Evolutionary conservation across 2,888 invertebrate genomes (phyloP), one percentile per base, ranked within the genome.

Genomic region (Caenorhabditis sp.): DNA sequence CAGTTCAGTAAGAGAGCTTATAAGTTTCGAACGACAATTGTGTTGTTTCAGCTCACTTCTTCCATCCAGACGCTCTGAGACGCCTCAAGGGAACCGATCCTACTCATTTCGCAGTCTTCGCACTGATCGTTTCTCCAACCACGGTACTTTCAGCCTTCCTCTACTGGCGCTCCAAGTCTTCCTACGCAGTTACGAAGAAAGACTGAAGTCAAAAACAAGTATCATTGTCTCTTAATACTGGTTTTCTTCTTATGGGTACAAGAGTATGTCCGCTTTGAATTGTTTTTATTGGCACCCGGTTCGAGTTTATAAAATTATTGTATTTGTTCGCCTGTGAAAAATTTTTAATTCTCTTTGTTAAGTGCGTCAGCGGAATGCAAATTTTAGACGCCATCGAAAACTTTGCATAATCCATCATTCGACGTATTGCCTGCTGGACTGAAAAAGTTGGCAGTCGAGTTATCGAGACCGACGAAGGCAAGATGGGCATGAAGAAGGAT

Each of bases 401-500:
- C 31, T 76, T 76, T 49, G 61, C 76, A 76, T 76, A 76, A 76
- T 76, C 76, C 54, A 14, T 16, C 26, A 38, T 16, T 51, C n/a
- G 35, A 26, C 49, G 47, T 47, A n/a, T 38, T 26, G 44, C 41
- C 64, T 19, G 14, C 16, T 12, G 12, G 31, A 44, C 49, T 66
- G 10, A 31, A 41, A 54, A 51, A 69, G 76, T 76, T 61, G 73
- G 56, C 66, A 66, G 35, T 69, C 61, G 59, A 51, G 19, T 75
- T 74, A 35, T 56, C 56, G 64, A 24, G 41, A 26, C 77, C 47
- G 24, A 47, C 49, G n/a, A 31, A 54, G 31, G 22, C 35, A 79
- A 44, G 58, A 88, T 88, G 87, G 87, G 86, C 38, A 90, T 96
- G 84, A 94, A 94, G 85, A 95, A 95, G 80, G 96, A 96, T 93